phyloP scores from a whole-genome alignment of 2,888 invertebrate genomes.

The Amorpha juglandis region DNA sequence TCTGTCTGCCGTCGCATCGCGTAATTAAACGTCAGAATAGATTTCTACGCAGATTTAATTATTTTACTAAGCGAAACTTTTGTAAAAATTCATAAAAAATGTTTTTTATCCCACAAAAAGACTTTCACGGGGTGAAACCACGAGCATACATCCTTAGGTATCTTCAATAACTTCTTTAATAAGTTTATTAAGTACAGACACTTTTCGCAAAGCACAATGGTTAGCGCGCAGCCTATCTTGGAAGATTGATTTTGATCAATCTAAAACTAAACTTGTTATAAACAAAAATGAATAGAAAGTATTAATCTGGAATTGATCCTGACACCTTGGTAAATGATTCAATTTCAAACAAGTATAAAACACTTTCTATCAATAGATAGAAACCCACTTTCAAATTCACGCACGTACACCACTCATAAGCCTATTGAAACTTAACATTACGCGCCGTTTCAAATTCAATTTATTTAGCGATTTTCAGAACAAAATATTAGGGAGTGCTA shows the following conservation, averaged over 20 bases:
- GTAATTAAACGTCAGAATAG: no score
- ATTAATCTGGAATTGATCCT: background rate
- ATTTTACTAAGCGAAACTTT: no score
- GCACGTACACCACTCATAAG: conserved; percentile 45
- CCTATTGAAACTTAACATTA: conserved; percentile 56
- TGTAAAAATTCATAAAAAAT: no score
- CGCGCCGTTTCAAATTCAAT: conserved; percentile 64
- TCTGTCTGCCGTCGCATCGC: no score
- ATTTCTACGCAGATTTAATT: no score
- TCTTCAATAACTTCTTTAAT: no score
- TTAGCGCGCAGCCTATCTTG: no score
- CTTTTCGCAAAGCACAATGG: no score
- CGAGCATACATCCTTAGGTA: no score
- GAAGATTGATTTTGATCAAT: background rate
- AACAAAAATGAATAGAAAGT: background rate
- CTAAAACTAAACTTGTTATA: background rate
- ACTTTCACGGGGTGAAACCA: no score
- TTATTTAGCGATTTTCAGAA: conserved; percentile 72
- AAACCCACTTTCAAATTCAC: conserved; percentile 37
- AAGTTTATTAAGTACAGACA: no score
- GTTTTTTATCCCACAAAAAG: no score
- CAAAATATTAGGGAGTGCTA: conserved; percentile 70
- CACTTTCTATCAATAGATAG: background rate
- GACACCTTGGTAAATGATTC: background rate
- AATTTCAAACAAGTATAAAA: background rate